phyloP scores from a whole-genome alignment of 2,888 invertebrate species.

The Alloplasta piceator region DNA sequence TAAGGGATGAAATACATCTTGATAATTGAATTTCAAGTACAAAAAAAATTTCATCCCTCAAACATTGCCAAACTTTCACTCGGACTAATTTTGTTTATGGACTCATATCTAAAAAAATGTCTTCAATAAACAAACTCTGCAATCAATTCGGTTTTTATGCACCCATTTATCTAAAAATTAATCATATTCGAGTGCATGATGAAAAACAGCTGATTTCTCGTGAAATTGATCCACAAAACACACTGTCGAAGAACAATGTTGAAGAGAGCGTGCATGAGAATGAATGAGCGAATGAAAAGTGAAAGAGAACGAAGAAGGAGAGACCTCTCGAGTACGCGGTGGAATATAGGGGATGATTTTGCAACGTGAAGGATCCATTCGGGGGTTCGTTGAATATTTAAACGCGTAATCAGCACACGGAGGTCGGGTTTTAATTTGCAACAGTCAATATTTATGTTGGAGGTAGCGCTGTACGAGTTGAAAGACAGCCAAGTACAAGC shows the following conservation, averaged over 20 bases:
- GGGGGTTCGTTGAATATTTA: constrained; percentile 66
- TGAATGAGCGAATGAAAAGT: neutral
- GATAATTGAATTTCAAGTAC: too few species aligned
- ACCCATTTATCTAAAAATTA: too few species aligned
- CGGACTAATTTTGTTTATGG: too few species aligned
- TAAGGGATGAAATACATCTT: too few species aligned
- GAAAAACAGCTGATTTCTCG: too few species aligned
- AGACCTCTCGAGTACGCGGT: constrained; percentile 23
- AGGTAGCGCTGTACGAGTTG: constrained; percentile 14
- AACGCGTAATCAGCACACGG: constrained; percentile 69
- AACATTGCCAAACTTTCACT: too few species aligned
- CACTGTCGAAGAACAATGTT: neutral
- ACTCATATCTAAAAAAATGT: too few species aligned
- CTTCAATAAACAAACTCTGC: too few species aligned
- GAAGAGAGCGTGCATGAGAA: constrained; percentile 1
- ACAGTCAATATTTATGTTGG: constrained; percentile 68
- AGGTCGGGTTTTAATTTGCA: constrained; percentile 68
- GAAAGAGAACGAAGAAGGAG: constrained; percentile 33
- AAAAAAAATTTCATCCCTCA: too few species aligned
- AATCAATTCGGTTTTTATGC: too few species aligned
- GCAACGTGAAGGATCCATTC: constrained; percentile 48
- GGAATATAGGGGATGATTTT: constrained; percentile 51
- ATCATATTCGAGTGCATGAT: too few species aligned
- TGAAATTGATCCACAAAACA: too few species aligned
- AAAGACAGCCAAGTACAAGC: constrained; percentile 14